Evolutionary conservation across 1,140 invertebrate species (phyloP).

Genomic region (Drosophila ogumai): DNA sequence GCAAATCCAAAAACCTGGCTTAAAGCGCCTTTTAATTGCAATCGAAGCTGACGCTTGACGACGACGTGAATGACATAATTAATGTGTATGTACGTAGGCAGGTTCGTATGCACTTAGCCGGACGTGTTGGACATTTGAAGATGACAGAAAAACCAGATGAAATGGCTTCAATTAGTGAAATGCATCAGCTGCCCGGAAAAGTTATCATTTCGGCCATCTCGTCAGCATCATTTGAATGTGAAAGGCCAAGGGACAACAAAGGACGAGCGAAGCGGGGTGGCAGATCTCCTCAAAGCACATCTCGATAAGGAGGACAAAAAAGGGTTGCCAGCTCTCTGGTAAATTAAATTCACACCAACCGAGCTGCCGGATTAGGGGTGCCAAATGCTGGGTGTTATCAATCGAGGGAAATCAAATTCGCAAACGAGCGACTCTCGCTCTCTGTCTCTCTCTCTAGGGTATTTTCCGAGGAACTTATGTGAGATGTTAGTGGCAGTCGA

Average conservation of each 20-base stretch:
- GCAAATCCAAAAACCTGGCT: conserved; percentile 24
- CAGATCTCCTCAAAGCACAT: conserved; percentile 30
- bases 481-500: conserved; percentile 42
- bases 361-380: conserved; percentile 67
- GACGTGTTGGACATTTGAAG: conserved; percentile 80
- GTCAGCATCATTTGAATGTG: conserved; percentile 43
- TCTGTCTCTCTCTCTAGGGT: not conserved
- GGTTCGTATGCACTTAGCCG: conserved; percentile 68
- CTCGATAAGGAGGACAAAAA: conserved; percentile 69
- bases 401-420: conserved; percentile 69
- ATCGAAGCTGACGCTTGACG: conserved; percentile 55
- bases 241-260: conserved; percentile 53
- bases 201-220: conserved; percentile 33
- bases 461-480: conserved; percentile 58
- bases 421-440: conserved; percentile 53
- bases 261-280: conserved; percentile 8
- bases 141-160: conserved; percentile 65
- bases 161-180: conserved; percentile 71
- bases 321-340: conserved; percentile 76
- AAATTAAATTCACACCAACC: conserved; percentile 83
- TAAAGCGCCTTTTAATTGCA: conserved; percentile 84
- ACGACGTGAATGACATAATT: conserved; percentile 84
- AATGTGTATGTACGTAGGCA: conserved; percentile 69
- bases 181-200: conserved; percentile 48
- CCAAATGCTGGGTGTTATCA: conserved; percentile 56